Percentiles rank a stretch among this genome's conserved stretches.
These are phyloP conservation scores for Drosophila kambysellisi DNA, from an alignment of 2,888 invertebrate species.

Conservation along the genomic window DNA sequence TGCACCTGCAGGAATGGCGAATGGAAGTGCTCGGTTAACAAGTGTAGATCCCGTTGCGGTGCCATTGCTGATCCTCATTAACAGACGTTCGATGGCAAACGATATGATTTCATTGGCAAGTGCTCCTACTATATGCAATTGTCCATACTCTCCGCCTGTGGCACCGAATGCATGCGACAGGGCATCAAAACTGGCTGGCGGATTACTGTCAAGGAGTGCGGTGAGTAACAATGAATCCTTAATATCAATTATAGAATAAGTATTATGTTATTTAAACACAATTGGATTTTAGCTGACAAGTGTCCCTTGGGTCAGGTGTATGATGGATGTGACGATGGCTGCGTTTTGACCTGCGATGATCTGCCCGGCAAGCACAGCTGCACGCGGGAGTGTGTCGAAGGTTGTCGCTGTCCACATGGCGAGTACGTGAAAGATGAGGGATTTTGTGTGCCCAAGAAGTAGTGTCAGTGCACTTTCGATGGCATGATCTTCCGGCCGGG, in stretches of 20 bases:
- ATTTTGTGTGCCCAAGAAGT: constrained; percentile 90
- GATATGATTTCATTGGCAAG: constrained; percentile 95
- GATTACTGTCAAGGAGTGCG: constrained; percentile 90
- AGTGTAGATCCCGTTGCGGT: constrained; percentile 93
- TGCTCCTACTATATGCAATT: constrained; percentile 94
- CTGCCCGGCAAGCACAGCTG: constrained; percentile 79
- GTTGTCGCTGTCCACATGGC: constrained; percentile 94
- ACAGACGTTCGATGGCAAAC: constrained; percentile 94
- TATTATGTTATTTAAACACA: too few species aligned
- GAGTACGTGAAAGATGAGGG: constrained; percentile 89
- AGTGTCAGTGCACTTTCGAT: constrained; percentile 91
- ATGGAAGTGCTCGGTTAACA: constrained; percentile 92
- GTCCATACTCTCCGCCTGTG: constrained; percentile 94
- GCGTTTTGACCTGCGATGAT: constrained; percentile 91
- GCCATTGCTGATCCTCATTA: constrained; percentile 96
- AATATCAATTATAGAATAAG: accelerated
- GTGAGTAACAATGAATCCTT: constrained; percentile 83
- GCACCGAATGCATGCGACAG: constrained; percentile 90
- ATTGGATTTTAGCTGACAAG: constrained; percentile 87
- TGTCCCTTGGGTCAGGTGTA: constrained; percentile 93
- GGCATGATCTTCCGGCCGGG: constrained; percentile 91
- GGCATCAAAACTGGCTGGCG: constrained; percentile 93
- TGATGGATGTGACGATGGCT: constrained; percentile 94
- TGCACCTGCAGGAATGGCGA: constrained; percentile 91
- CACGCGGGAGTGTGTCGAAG: constrained; percentile 90